phyloP scores from a whole-genome alignment of 2,888 invertebrate species.

The Lumbricus terrestris region DNA sequence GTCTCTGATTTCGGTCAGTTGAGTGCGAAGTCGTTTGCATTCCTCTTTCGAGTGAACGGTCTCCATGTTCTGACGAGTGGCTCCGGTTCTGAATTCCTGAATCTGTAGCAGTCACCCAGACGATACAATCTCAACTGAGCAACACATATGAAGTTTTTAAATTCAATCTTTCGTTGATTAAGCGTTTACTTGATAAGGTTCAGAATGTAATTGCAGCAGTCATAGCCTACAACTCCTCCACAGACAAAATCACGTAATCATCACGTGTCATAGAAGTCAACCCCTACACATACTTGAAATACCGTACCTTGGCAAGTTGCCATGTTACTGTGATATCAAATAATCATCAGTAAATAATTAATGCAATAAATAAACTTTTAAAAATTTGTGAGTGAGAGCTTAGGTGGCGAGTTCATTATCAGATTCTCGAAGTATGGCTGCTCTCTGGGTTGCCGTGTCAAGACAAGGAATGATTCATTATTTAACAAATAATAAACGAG shows the following conservation, averaged over 20 bases:
- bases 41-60: slow-evolving; percentile 61
- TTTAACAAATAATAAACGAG: no score
- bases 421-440: neutral
- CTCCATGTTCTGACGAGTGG: slow-evolving; percentile 61
- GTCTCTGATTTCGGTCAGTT: slow-evolving; percentile 59
- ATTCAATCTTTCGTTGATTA: neutral
- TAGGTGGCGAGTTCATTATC: neutral
- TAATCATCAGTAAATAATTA: neutral
- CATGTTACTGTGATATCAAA: neutral
- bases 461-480: neutral
- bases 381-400: no score
- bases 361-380: no score
- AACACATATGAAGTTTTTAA: neutral
- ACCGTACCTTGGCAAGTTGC: neutral
- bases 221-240: neutral
- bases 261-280: no score
- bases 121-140: neutral
- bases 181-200: neutral
- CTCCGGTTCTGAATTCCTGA: slow-evolving; percentile 62
- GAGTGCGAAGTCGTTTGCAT: slow-evolving; percentile 60
- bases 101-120: slow-evolving; percentile 47
- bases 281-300: neutral
- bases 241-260: no score
- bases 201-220: neutral
- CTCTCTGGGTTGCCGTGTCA: neutral